Evolutionary conservation across 2,888 invertebrate genomes (phyloP), one percentile per base, ranked within the genome.

Genomic region (Salpingus planirostris): DNA sequence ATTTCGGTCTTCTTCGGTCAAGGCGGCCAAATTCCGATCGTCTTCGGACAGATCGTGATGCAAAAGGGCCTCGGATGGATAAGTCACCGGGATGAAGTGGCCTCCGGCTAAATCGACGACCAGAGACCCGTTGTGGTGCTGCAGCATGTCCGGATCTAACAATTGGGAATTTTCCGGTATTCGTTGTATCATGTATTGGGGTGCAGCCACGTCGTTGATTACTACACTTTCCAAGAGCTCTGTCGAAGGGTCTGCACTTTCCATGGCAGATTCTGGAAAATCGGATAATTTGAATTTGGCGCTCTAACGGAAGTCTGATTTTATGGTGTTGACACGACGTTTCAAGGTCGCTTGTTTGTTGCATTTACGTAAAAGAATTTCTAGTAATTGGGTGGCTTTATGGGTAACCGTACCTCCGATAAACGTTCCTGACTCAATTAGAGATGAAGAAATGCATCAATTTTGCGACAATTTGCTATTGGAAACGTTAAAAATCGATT

Each of bases 11-110:
- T n/a, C n/a, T n/a, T n/a, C n/a, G n/a, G n/a, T n/a, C n/a, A n/a
- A n/a, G 15, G 74, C 74, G 2, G 75, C 76, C 36, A 76, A 57
- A 54, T 71, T 68, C 29, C 74, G 21, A 12, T 76, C 76, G 47
- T 76, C 76, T 56, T 76, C 71, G 6, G 70, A 69, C 29, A 71
- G 55, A 45, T 68, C 68, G 40, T 65, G 64, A 5, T 60, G 46
- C 13, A 66, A 43, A 24, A 66, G 44, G 42, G 64, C 63, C 29
- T 65, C 66, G 11, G 64, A 60, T 15, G 60, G 49, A 43, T 66
- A 65, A 42, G 59, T 59, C 10, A 64, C 65, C 21, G 64, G 65
- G 21, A 64, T 64, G 12, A 65, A 62, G 45, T 63, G 64, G 47
- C 65, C 64, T 25, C 55, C 60, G 29, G 54, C 56, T n/a, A 52